Evolutionary conservation across 2,113 vertebrate genomes (phyloP).

Genomic region (Eleginops maclovinus): DNA sequence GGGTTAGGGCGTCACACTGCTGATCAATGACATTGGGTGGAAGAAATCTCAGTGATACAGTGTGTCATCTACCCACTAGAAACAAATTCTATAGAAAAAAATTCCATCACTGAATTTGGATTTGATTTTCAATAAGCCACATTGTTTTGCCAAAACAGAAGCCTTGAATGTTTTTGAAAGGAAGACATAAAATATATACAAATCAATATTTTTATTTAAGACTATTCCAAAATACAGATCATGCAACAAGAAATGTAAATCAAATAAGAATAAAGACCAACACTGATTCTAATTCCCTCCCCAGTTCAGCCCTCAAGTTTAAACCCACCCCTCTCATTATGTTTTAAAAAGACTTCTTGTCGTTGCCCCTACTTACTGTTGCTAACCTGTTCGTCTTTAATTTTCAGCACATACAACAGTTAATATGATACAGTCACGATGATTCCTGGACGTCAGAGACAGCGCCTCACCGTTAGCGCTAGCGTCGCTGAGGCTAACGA

Average conservation of each 20-base stretch:
- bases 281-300: neutral
- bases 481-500: neutral
- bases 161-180: neutral
- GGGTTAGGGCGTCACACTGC: too few species aligned
- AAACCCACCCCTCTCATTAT: neutral
- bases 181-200: neutral
- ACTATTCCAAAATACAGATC: constrained; percentile 2
- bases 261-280: neutral
- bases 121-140: neutral
- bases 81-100: neutral
- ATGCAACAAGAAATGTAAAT: neutral
- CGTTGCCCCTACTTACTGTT: neutral
- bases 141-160: neutral
- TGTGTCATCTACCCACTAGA: neutral
- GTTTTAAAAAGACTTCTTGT: neutral
- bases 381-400: neutral
- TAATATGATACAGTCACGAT: neutral
- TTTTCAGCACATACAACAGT: neutral
- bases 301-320: neutral
- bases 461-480: neutral
- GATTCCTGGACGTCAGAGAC: neutral
- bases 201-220: constrained; percentile 8
- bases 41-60: neutral
- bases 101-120: neutral
- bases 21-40: too few species aligned